These are phyloP conservation scores for Hemibagrus wyckioides DNA, from an alignment of 2,113 vertebrate genomes.

Conservation along the genomic window DNA sequence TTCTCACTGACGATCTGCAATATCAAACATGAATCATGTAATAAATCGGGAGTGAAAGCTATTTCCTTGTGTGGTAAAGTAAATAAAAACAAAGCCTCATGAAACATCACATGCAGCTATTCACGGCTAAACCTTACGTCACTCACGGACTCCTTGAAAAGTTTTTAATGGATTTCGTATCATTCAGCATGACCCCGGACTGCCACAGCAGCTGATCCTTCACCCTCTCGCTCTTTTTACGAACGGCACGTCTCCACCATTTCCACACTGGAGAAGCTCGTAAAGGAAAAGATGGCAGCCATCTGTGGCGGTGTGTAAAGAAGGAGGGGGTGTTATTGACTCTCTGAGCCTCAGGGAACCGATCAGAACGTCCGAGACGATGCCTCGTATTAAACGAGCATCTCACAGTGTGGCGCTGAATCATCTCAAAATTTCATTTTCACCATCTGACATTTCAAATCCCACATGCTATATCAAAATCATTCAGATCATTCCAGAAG, in stretches of 20 bases:
- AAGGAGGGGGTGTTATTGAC: background rate
- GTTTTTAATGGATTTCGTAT: background rate
- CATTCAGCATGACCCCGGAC: background rate
- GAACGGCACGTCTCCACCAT: background rate
- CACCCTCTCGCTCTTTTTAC: background rate
- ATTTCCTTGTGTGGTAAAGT: no score
- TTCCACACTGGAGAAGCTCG: background rate
- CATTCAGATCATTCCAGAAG: background rate
- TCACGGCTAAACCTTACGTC: no score
- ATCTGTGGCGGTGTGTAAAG: background rate
- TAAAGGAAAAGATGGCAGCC: background rate
- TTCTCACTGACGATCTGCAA: no score
- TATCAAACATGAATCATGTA: no score
- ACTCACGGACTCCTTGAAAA: background rate
- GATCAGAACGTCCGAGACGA: background rate
- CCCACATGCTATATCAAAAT: background rate
- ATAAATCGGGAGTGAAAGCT: no score
- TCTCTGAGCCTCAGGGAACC: background rate
- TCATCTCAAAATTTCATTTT: slow-evolving; percentile 16
- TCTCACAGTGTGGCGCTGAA: background rate
- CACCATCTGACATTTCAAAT: background rate
- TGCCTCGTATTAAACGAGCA: background rate
- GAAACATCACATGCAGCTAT: no score
- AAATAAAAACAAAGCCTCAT: no score
- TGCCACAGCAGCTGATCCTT: background rate